These are phyloP conservation scores for Epinephelus awoara DNA, from an alignment of 2,797 vertebrate species.

Conservation along the genomic window DNA sequence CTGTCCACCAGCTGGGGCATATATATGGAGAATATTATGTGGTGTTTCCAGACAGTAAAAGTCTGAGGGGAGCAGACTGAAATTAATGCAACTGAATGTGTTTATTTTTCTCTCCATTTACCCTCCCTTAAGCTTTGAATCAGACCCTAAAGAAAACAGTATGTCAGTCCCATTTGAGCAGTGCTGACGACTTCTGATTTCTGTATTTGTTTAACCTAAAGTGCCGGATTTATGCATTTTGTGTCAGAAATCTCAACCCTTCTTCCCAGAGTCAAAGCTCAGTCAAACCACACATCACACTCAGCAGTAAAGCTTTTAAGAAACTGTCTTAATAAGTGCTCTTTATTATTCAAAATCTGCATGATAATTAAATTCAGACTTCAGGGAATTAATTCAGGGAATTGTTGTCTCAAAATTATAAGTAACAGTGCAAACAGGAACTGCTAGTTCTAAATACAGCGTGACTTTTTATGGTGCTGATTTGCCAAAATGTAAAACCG, in stretches of 20 bases:
- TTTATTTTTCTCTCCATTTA: constrained; percentile 41
- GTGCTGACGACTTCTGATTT: not conserved
- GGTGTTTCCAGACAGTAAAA: constrained; percentile 62
- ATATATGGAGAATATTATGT: constrained; percentile 38
- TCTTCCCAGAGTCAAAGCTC: not conserved
- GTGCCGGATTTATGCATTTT: not conserved
- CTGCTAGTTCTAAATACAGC: not conserved
- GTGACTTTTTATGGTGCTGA: not conserved
- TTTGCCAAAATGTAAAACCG: too few relatives aligned
- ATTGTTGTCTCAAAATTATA: not conserved
- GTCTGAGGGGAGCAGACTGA: constrained; percentile 20
- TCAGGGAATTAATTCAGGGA: not conserved
- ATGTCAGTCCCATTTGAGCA: not conserved
- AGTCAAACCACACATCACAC: not conserved
- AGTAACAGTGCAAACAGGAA: not conserved
- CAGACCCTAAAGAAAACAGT: not conserved
- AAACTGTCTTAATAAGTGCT: not conserved
- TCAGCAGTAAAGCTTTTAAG: not conserved
- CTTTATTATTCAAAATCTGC: not conserved
- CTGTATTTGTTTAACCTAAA: constrained; percentile 22
- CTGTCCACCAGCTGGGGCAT: constrained; percentile 9
- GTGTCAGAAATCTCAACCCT: not conserved
- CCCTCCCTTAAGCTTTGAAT: constrained; percentile 16
- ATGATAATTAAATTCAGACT: not conserved
- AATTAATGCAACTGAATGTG: constrained; percentile 1